Percentiles rank a stretch among this genome's conserved stretches.
Conservation (phyloP, 2,113 vertebrate species). For the Acanthisitta chloris region DNA sequence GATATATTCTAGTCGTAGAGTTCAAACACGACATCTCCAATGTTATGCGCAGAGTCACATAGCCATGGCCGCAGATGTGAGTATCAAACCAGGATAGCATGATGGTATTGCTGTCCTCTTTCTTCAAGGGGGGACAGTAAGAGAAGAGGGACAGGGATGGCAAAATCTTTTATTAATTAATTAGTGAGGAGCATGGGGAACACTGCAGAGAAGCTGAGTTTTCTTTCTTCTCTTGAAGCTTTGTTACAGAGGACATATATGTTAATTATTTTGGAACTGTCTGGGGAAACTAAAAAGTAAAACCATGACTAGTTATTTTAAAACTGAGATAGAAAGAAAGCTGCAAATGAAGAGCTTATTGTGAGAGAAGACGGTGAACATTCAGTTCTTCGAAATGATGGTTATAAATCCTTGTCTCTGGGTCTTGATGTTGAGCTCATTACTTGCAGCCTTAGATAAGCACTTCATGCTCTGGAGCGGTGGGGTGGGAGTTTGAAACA, state of each 20-base stretch:
- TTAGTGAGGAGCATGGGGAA: neutral
- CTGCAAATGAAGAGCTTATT: neutral
- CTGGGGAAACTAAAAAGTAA: neutral
- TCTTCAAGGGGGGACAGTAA: neutral
- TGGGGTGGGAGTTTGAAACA: neutral
- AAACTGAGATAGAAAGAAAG: neutral
- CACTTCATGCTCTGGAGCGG: neutral
- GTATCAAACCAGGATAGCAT: constrained; percentile 53
- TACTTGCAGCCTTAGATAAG: neutral
- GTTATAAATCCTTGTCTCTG: neutral
- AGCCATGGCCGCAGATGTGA: constrained; percentile 72
- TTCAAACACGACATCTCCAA: constrained; percentile 71
- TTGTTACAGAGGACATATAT: neutral
- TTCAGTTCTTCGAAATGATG: accelerated
- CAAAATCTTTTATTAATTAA: neutral
- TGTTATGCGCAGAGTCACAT: constrained; percentile 68
- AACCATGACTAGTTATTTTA: neutral
- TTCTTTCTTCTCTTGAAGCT: neutral
- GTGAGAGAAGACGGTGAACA: neutral
- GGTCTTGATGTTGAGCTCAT: neutral
- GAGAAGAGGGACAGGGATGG: neutral
- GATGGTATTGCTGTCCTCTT: neutral
- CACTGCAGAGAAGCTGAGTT: neutral
- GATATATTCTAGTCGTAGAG: constrained; percentile 74
- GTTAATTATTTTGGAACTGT: neutral